These are phyloP conservation scores for Helobdella robusta DNA, from an alignment of 2,888 invertebrate genomes.

Conservation along the genomic window DNA sequence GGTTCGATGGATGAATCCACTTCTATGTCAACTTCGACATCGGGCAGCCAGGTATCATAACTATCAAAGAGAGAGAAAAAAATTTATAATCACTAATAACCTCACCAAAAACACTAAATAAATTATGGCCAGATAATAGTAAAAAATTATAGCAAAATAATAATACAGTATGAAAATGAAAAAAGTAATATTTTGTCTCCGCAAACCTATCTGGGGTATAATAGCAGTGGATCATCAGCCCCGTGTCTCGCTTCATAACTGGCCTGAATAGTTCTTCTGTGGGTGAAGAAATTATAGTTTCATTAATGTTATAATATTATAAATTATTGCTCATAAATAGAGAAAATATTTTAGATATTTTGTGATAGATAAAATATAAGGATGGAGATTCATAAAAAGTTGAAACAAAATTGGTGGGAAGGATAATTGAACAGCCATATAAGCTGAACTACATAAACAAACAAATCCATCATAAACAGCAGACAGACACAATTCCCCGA, in stretches of 20 bases:
- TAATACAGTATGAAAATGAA: not conserved
- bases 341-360: no score
- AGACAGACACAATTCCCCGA: no score
- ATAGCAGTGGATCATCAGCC: conserved; percentile 85
- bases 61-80: conserved; percentile 38
- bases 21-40: conserved; percentile 30
- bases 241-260: conserved; percentile 68
- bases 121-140: not conserved
- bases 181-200: not conserved
- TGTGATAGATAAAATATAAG: no score
- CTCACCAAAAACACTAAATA: not conserved
- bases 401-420: no score
- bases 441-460: no score
- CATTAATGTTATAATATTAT: no score
- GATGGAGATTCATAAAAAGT: no score
- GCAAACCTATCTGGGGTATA: conserved; percentile 70
- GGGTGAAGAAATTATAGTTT: no score
- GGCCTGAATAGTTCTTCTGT: conserved; percentile 65
- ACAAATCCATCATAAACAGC: no score
- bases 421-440: no score
- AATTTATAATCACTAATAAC: not conserved
- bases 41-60: conserved; percentile 34
- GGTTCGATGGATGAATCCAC: conserved; percentile 20
- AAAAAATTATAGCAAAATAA: not conserved
- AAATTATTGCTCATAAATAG: no score